Conservation (phyloP, 2,113 vertebrate species). For the Halcyon malimbica region DNA sequence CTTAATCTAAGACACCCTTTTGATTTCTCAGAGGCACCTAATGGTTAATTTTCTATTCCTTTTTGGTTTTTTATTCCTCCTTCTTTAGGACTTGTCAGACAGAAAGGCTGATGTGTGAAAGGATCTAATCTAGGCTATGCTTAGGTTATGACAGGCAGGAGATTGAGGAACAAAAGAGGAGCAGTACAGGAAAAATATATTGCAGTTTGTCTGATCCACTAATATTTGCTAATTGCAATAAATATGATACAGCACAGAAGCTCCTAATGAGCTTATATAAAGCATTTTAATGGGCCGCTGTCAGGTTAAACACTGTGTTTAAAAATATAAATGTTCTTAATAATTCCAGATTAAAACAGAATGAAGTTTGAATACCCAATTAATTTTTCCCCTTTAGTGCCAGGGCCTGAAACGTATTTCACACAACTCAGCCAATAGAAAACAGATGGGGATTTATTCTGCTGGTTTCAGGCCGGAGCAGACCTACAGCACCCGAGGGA, state of each 20-base stretch:
- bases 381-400: not conserved
- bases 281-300: not conserved
- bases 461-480: not conserved
- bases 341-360: constrained; percentile 28
- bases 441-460: not conserved
- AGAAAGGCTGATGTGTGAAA: constrained; percentile 5
- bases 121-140: not conserved
- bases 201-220: not conserved
- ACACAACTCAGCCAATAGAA: not conserved
- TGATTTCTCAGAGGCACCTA: not conserved
- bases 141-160: not conserved
- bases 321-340: constrained; percentile 11
- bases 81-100: not conserved
- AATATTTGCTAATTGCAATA: constrained; percentile 50
- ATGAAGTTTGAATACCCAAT: not conserved
- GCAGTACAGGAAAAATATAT: not conserved
- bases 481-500: not conserved
- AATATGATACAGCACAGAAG: constrained; percentile 2
- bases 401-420: not conserved
- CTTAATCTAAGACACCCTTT: constrained; percentile 34
- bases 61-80: not conserved
- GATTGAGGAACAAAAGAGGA: not conserved
- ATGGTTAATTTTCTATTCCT: constrained; percentile 13
- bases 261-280: constrained; percentile 50
- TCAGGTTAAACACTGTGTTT: not conserved